phyloP scores from a whole-genome alignment of 2,113 vertebrate genomes.

The Centrocercus urophasianus region DNA sequence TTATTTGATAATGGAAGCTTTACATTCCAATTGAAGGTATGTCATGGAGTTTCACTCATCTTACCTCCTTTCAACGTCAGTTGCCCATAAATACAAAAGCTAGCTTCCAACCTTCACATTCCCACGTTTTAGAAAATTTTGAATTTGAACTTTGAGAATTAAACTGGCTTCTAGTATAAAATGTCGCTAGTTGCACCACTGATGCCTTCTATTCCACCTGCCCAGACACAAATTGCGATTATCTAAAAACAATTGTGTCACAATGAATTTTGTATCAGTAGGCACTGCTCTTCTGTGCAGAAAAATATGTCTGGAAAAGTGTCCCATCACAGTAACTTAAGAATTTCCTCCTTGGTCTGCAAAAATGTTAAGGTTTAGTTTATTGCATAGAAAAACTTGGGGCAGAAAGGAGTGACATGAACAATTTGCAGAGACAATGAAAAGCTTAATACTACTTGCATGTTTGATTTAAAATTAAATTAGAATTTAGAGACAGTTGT shows the following conservation, averaged over 20 bases:
- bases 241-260: neutral
- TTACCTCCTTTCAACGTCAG: too few relatives aligned
- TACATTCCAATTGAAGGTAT: neutral
- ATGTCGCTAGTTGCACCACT: neutral
- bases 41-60: neutral
- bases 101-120: neutral
- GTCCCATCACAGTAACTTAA: neutral
- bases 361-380: neutral
- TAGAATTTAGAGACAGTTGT: conserved; percentile 4
- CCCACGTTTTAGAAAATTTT: neutral
- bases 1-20: neutral
- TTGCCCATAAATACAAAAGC: neutral
- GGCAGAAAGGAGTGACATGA: neutral
- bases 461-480: conserved; percentile 7
- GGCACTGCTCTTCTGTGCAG: neutral
- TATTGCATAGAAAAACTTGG: neutral
- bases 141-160: neutral
- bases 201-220: neutral
- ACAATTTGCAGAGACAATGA: neutral
- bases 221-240: neutral
- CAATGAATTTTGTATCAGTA: neutral
- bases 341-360: neutral
- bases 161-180: neutral
- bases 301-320: neutral
- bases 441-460: neutral